These are phyloP conservation scores for Metridium senile DNA, from an alignment of 92 coral and sea anemone genomes.

Conservation along the genomic window DNA sequence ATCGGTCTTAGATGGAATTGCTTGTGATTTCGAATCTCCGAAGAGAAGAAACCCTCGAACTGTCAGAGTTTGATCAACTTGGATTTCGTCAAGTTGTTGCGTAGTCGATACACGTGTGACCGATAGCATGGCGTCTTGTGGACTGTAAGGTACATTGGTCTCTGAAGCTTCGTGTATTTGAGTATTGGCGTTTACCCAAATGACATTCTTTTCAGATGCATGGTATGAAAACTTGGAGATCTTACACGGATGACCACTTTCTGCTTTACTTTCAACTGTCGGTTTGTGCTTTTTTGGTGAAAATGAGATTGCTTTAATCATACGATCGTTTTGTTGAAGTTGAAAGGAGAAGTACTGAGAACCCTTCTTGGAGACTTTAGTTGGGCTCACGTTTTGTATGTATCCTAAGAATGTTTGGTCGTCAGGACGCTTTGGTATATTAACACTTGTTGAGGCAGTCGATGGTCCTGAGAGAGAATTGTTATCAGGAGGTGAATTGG, in stretches of 20 bases:
- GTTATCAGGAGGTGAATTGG: too few relatives aligned
- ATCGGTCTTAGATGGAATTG: conserved; percentile 48
- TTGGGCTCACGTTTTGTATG: conserved; percentile 55
- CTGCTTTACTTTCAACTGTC: conserved; percentile 55
- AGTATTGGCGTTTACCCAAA: conserved; percentile 49
- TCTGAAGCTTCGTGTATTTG: conserved; percentile 45
- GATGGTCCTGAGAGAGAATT: too few relatives aligned
- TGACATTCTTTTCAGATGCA: conserved; percentile 49
- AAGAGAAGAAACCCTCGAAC: conserved; percentile 48
- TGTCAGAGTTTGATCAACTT: conserved; percentile 44
- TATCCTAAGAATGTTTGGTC: conserved; percentile 45
- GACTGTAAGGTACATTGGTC: conserved; percentile 27
- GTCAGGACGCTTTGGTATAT: too few relatives aligned
- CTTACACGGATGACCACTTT: conserved; percentile 52
- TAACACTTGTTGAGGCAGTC: too few relatives aligned
- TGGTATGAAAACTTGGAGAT: conserved; percentile 36
- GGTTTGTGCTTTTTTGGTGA: conserved; percentile 53
- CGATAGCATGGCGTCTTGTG: background rate
- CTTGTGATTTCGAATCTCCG: conserved; percentile 44
- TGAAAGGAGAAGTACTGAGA: conserved; percentile 56
- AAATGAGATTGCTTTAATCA: conserved; percentile 55
- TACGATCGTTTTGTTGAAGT: conserved; percentile 49
- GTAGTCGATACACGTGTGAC: conserved; percentile 26
- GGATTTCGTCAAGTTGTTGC: conserved; percentile 37
- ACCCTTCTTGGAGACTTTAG: conserved; percentile 37